Conservation (phyloP, 2,797 vertebrate species). For the Coracias cyanogaster region DNA sequence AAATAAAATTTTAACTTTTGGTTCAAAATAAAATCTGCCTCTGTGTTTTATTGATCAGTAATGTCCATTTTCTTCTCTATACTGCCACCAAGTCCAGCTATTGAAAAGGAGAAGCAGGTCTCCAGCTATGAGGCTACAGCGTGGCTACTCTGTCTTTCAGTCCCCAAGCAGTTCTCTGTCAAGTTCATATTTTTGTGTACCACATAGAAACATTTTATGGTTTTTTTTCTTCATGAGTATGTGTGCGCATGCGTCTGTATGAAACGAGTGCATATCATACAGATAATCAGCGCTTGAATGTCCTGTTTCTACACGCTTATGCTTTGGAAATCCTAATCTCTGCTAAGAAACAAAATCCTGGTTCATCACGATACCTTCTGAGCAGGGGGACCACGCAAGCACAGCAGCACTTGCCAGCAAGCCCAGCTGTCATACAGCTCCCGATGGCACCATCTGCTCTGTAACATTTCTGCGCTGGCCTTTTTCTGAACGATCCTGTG, state of each 20-base stretch:
- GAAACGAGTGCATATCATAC: fast-evolving
- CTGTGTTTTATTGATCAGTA: not conserved
- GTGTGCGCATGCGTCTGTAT: not conserved
- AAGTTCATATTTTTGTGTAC: not conserved
- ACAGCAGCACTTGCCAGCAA: not conserved
- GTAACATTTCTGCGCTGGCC: not conserved
- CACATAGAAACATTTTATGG: fast-evolving
- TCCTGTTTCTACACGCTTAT: not conserved
- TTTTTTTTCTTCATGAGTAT: not conserved
- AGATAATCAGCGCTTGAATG: not conserved
- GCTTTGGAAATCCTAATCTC: not conserved
- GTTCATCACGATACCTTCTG: not conserved
- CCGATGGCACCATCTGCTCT: fast-evolving
- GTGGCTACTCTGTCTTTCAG: not conserved
- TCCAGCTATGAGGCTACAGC: fast-evolving
- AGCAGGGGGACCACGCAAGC: not conserved
- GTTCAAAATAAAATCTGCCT: constrained; percentile 74
- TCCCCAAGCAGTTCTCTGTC: not conserved
- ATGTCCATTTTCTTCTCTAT: not conserved
- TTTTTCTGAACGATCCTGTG: not conserved
- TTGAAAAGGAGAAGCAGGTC: not conserved
- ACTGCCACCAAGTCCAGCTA: not conserved
- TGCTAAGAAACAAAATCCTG: not conserved
- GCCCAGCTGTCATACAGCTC: not conserved
- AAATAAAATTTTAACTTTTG: constrained; percentile 84